A percentile compares a stretch with the other conserved stretches of the same genome.
Conservation (phyloP, 2,888 invertebrate genomes). For the Listrodromus nycthemerus region DNA sequence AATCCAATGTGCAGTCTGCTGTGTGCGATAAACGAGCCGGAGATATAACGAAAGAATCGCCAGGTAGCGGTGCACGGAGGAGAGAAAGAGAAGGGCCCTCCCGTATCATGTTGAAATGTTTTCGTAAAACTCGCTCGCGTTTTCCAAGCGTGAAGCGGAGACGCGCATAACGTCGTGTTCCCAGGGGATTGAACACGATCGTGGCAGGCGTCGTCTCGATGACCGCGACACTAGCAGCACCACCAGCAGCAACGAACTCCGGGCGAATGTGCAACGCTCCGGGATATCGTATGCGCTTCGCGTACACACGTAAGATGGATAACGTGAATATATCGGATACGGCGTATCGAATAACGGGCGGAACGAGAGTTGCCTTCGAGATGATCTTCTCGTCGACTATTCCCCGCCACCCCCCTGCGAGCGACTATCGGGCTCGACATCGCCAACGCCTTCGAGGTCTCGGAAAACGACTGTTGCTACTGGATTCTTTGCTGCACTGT, state of each 20-base stretch:
- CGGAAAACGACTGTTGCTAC: slow-evolving; percentile 45
- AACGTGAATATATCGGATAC: slow-evolving; percentile 70
- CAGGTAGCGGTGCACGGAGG: background rate
- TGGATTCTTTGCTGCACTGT: slow-evolving; percentile 27
- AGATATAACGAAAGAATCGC: slow-evolving; percentile 7
- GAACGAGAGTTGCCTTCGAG: slow-evolving; percentile 68
- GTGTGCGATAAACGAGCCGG: slow-evolving; percentile 5
- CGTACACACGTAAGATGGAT: slow-evolving; percentile 69
- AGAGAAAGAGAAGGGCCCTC: background rate
- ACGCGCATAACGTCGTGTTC: slow-evolving; percentile 53
- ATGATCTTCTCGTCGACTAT: slow-evolving; percentile 56
- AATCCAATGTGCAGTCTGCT: slow-evolving; percentile 25
- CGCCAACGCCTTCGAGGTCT: slow-evolving; percentile 22
- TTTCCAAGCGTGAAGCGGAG: slow-evolving; percentile 26
- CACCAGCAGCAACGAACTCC: slow-evolving; percentile 27
- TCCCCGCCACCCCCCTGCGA: background rate
- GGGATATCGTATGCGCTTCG: slow-evolving; percentile 71
- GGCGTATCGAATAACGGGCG: slow-evolving; percentile 68
- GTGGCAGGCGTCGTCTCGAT: slow-evolving; percentile 59
- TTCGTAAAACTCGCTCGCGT: slow-evolving; percentile 31
- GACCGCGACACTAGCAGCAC: slow-evolving; percentile 40
- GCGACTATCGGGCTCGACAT: slow-evolving; percentile 1
- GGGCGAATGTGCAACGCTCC: slow-evolving; percentile 50
- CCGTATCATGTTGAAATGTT: slow-evolving; percentile 42
- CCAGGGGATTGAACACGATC: slow-evolving; percentile 63